phyloP scores from a whole-genome alignment of 2,797 vertebrate species.

The Diglossa cyanea region DNA sequence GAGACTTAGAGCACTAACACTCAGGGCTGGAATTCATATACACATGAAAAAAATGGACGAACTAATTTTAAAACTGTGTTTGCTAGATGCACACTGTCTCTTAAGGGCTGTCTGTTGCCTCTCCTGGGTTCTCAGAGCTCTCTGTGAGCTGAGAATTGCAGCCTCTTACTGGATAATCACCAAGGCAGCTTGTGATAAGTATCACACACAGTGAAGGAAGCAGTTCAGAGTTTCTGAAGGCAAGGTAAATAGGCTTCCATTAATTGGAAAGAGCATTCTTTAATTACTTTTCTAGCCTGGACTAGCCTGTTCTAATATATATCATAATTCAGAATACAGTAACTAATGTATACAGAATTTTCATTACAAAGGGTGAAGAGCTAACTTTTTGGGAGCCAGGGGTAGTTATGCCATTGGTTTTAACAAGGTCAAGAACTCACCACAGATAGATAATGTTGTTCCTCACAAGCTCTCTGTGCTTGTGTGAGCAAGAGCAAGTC shows the following conservation, averaged over 20 bases:
- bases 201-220: constrained; percentile 41
- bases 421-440: constrained; percentile 45
- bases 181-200: constrained; percentile 48
- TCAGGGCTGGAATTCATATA: neutral
- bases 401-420: constrained; percentile 18
- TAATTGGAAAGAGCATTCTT: constrained; percentile 50
- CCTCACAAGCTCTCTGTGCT: neutral
- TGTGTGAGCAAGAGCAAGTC: neutral
- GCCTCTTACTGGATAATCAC: constrained; percentile 29
- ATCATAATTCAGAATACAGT: constrained; percentile 36
- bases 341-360: constrained; percentile 34
- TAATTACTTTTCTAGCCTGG: constrained; percentile 63
- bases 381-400: constrained; percentile 11
- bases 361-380: constrained; percentile 50
- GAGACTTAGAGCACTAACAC: neutral
- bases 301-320: constrained; percentile 57
- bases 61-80: constrained; percentile 31
- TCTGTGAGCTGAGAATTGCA: neutral
- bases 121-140: neutral
- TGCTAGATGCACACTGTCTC: neutral
- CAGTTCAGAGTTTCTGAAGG: constrained; percentile 53
- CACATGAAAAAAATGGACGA: neutral
- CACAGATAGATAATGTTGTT: neutral
- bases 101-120: neutral
- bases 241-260: constrained; percentile 48